These are phyloP conservation scores for Yponomeuta evonymella DNA, from an alignment of 2,888 invertebrate species.

Conservation along the genomic window DNA sequence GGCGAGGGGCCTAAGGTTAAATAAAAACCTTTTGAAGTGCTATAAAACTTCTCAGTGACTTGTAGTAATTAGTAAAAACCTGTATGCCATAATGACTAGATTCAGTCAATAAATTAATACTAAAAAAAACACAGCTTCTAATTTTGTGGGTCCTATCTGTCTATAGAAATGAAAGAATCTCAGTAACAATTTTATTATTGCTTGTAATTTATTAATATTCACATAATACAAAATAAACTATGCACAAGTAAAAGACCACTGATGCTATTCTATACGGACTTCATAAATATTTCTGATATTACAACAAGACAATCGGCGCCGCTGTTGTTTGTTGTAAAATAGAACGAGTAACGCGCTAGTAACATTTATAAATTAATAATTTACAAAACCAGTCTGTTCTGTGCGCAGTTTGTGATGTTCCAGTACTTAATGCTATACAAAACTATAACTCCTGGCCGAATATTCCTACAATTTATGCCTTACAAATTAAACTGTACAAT, in stretches of 20 bases:
- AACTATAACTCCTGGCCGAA: conserved; percentile 51
- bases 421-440: conserved; percentile 13
- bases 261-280: conserved; percentile 55
- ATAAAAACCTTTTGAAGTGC: conserved; percentile 17
- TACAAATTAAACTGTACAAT: conserved; percentile 63
- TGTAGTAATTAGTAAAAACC: conserved; percentile 33
- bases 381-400: conserved; percentile 14
- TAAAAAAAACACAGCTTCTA: conserved; percentile 16
- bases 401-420: conserved; percentile 16
- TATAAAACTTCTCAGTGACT: conserved; percentile 30
- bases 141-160: not conserved
- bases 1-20: not conserved
- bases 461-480: conserved; percentile 44
- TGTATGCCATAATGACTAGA: conserved; percentile 51
- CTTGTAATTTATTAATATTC: conserved; percentile 77
- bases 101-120: conserved; percentile 40
- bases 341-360: conserved; percentile 7
- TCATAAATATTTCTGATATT: conserved; percentile 55
- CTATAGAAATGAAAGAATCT: conserved; percentile 41
- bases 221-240: conserved; percentile 83
- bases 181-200: conserved; percentile 80
- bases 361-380: conserved; percentile 15
- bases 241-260: conserved; percentile 77
- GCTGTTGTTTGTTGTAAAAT: conserved; percentile 5
- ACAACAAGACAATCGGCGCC: conserved; percentile 30